Percentiles rank a stretch among this genome's conserved stretches.
These are phyloP conservation scores for Oncorhynchus clarkii DNA, from an alignment of 2,113 vertebrate genomes.

Conservation along the genomic window DNA sequence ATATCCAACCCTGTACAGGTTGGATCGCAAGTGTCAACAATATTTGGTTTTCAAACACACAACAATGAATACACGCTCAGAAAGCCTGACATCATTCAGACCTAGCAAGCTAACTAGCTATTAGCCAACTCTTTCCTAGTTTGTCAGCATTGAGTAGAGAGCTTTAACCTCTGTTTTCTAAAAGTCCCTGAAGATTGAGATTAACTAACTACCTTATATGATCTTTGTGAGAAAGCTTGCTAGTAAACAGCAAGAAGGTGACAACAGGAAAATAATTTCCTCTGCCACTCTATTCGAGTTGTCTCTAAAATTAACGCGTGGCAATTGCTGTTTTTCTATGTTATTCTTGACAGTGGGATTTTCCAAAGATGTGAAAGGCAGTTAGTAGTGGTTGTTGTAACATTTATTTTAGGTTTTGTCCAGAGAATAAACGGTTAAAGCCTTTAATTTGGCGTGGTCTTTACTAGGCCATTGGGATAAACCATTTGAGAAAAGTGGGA, in stretches of 20 bases:
- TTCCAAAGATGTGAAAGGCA: neutral
- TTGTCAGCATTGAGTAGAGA: neutral
- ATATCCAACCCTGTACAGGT: neutral
- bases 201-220: neutral
- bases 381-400: neutral
- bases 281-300: no score
- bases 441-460: neutral
- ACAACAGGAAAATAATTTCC: no score
- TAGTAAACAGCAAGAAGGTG: no score
- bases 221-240: no score
- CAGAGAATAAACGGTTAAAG: neutral
- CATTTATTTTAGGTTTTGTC: neutral
- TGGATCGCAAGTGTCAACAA: neutral
- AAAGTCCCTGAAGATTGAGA: neutral
- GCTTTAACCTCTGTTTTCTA: neutral
- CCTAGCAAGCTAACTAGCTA: neutral
- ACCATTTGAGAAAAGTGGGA: neutral
- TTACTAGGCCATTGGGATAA: slow-evolving; percentile 4
- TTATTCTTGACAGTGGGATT: neutral
- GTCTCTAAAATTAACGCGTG: no score
- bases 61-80: slow-evolving; percentile 19
- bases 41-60: slow-evolving; percentile 15
- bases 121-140: neutral
- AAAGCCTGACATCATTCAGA: neutral
- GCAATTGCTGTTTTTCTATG: no score